Evolutionary conservation across 1,140 invertebrate genomes (phyloP).

Genomic region (Thalassaphorura encarpata): DNA sequence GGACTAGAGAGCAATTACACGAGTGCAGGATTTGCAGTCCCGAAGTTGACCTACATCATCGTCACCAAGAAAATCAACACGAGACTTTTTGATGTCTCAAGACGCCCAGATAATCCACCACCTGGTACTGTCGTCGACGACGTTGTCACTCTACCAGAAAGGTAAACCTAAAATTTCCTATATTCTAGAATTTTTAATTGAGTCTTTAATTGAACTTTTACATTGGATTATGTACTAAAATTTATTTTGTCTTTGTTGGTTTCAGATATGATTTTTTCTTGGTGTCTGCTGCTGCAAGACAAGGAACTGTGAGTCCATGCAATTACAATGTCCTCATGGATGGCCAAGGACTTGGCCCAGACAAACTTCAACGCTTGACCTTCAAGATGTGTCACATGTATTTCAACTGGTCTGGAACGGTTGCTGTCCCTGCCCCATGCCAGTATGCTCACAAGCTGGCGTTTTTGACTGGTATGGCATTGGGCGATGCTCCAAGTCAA

Average conservation of each 20-base stretch:
- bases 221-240: background rate
- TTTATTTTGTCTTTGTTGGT: slow-evolving; percentile 34
- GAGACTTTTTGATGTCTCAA: background rate
- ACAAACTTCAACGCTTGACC: slow-evolving; percentile 58
- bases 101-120: slow-evolving; percentile 40
- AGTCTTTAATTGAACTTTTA: background rate
- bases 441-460: slow-evolving; percentile 79
- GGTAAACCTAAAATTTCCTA: slow-evolving; percentile 34
- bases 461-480: slow-evolving; percentile 51
- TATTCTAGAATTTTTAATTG: background rate
- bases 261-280: slow-evolving; percentile 64
- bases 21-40: slow-evolving; percentile 46
- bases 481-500: background rate
- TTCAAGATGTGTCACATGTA: slow-evolving; percentile 72
- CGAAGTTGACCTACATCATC: slow-evolving; percentile 65
- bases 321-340: slow-evolving; percentile 66
- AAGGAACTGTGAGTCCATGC: slow-evolving; percentile 71
- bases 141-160: slow-evolving; percentile 43
- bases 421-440: slow-evolving; percentile 67
- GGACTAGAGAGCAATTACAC: background rate
- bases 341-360: slow-evolving; percentile 46
- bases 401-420: slow-evolving; percentile 55
- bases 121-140: slow-evolving; percentile 49
- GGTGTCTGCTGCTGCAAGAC: slow-evolving; percentile 59
- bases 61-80: slow-evolving; percentile 88